phyloP scores from a whole-genome alignment of 2,113 vertebrate species.

The Toxostoma redivivum region DNA sequence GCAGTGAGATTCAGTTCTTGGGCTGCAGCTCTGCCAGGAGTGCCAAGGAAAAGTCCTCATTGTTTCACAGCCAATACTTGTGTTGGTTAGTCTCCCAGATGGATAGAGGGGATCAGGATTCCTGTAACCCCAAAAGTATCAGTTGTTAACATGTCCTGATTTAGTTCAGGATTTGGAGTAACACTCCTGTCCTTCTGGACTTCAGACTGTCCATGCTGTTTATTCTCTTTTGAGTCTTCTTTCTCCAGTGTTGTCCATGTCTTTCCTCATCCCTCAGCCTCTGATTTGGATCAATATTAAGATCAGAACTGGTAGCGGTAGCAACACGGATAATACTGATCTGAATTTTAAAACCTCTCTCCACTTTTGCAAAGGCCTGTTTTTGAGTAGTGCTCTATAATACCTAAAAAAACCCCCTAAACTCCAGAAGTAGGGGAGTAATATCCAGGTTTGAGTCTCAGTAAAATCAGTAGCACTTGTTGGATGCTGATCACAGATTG shows the following conservation, averaged over 20 bases:
- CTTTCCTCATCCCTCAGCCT: not conserved
- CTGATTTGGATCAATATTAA: not conserved
- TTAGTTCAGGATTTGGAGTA: not conserved
- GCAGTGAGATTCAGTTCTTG: not conserved
- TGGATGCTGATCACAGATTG: not conserved
- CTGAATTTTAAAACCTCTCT: not conserved
- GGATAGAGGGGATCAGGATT: not conserved
- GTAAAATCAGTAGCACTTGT: not conserved
- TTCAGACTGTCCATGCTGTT: not conserved
- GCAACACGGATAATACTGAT: not conserved
- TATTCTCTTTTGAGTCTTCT: not conserved
- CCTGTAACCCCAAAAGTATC: not conserved
- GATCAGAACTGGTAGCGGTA: not conserved
- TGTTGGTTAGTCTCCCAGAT: not conserved
- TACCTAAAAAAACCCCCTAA: fast-evolving
- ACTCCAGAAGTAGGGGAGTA: not conserved
- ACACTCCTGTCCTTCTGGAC: not conserved
- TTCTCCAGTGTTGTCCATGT: not conserved
- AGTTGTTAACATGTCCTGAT: not conserved
- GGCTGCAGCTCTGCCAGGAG: not conserved
- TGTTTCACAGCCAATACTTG: not conserved
- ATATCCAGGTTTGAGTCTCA: not conserved
- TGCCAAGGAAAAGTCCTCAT: not conserved
- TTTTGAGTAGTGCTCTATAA: not conserved
- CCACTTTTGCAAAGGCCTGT: not conserved